Conservation (phyloP, 2,888 invertebrate genomes). For the Calliopum simillimum region DNA sequence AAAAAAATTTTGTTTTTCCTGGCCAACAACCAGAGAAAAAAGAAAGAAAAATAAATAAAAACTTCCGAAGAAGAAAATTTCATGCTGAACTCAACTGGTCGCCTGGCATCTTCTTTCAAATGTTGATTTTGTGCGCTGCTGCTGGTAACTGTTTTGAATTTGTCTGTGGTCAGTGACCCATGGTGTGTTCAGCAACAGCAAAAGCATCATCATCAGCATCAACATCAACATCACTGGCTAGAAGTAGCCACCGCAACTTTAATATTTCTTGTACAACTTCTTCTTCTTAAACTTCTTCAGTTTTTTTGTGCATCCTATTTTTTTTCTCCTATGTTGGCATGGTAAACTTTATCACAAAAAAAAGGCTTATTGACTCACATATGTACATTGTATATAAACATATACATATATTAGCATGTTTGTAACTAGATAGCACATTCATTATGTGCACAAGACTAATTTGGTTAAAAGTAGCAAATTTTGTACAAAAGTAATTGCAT, state of each 20-base stretch:
- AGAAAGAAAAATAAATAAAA: not conserved
- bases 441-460: too few relatives aligned
- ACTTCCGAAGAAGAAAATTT: not conserved
- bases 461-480: too few relatives aligned
- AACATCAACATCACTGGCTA: not conserved
- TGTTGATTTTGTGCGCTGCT: not conserved
- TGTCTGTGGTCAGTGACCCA: constrained; percentile 28
- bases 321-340: not conserved
- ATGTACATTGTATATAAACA: too few relatives aligned
- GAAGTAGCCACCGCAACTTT: not conserved
- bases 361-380: too few relatives aligned
- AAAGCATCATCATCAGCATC: not conserved
- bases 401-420: too few relatives aligned
- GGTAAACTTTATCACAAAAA: too few relatives aligned
- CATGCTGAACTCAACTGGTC: too few relatives aligned
- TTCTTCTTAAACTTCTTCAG: not conserved
- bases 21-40: too few relatives aligned
- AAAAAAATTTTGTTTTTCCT: too few relatives aligned
- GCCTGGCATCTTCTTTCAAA: not conserved
- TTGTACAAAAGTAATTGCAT: too few relatives aligned
- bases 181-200: not conserved
- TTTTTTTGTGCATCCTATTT: not conserved
- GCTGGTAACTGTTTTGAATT: constrained; percentile 28
- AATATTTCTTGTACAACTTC: not conserved
- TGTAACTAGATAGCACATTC: too few relatives aligned